Conservation (phyloP, 2,113 vertebrate genomes). For the Anguilla japonica region DNA sequence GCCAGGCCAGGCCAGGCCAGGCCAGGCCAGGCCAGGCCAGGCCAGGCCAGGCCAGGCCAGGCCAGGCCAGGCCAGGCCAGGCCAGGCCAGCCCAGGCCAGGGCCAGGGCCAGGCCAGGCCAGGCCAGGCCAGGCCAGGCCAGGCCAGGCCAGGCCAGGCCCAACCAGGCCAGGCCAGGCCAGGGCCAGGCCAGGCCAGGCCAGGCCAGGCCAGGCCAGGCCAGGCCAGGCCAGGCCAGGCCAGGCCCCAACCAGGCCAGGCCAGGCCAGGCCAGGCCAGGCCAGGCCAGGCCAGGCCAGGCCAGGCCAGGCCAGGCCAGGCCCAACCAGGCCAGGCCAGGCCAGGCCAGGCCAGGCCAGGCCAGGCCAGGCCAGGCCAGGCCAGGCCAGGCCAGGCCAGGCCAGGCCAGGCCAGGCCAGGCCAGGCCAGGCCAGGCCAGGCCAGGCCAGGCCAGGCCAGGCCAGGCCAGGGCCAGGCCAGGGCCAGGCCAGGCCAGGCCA, state of each 20-base stretch:
- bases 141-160: conserved; percentile 12
- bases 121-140: conserved; percentile 12
- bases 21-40: conserved; percentile 12
- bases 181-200: conserved; percentile 5
- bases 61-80: neutral
- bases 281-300: neutral
- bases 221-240: no score
- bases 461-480: no score
- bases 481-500: no score
- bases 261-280: conserved; percentile 18
- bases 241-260: conserved; percentile 7
- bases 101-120: conserved; percentile 15
- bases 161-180: no score
- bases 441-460: no score
- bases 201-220: conserved; percentile 2
- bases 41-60: conserved; percentile 13
- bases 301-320: no score
- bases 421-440: no score
- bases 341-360: no score
- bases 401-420: no score
- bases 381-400: no score
- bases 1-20: conserved; percentile 24
- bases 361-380: no score
- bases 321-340: no score
- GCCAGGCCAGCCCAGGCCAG: neutral